Evolutionary conservation across 2,888 invertebrate species (phyloP), one percentile per base, ranked within the genome.

Genomic region (Philopedon plagiatum): DNA sequence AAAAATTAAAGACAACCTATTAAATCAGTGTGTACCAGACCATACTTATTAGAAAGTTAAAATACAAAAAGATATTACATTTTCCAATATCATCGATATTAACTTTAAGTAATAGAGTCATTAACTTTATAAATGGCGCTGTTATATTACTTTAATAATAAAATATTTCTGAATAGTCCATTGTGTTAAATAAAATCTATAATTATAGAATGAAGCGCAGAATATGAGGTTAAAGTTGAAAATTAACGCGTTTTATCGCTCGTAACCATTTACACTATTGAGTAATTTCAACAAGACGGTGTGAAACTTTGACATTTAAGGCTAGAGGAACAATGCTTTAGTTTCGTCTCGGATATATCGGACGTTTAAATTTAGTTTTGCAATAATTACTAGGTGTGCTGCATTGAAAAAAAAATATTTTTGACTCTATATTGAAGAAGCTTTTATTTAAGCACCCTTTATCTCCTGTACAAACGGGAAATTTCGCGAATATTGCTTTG

Each of bases 181-280:
- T 68, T 68, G 60, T 61, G 61, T 54, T 29, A 54, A 67, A 49
- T 51, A 67, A 61, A 68, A 61, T 68, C 54, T 60, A 61, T 68
- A 68, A 68, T 68, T 68, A 68, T 51, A 61, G 39, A 60, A 57
- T 46, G 46, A 23, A 15, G 39, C 34, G 63, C 23, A 26, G 32
- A 29, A 15, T 39, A 26, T 34, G 49, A 58, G 62, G 62, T 69
- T 69, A 57, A 68, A 68, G 68, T 54, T 62, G 61, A 68, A 61
- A 54, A 62, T 62, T 61, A 68, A 68, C 61, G 34, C 49, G 58
- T 58, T 41, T 58, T 39, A 58, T 39, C 26, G 58, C 11, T 26
- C 41, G n/a, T 8, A 41, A 58, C 23, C 0, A 21, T 21, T 41
- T 21, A 23, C 46, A 58, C 44, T 5, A 26, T 32, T 54, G 34